Conservation (phyloP, 2,888 invertebrate genomes). For the Nasonovia ribisnigri region DNA sequence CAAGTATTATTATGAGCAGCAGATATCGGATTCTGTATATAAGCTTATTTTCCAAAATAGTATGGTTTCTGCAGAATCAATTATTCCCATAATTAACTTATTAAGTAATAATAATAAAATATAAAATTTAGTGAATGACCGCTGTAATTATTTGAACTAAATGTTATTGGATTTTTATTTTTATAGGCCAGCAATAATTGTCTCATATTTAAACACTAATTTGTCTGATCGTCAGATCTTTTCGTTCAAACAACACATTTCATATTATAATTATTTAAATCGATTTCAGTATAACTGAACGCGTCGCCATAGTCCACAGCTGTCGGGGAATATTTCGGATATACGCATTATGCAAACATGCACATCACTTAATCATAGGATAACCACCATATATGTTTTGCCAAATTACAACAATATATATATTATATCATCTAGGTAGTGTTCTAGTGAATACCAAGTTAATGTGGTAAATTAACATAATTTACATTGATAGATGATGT, state of each 20-base stretch:
- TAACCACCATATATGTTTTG: not conserved
- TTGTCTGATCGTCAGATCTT: not conserved
- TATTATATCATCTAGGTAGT: not conserved
- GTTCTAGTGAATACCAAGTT: not conserved
- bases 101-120: not conserved
- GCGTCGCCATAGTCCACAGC: not conserved
- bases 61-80: not conserved
- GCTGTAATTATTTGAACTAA: not conserved
- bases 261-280: not conserved
- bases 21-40: not conserved
- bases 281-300: not conserved
- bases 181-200: not conserved
- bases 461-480: not conserved
- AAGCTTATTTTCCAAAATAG: not conserved
- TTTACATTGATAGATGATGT: conserved; percentile 31
- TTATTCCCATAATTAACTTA: not conserved
- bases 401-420: not conserved
- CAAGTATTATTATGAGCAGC: not conserved
- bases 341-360: not conserved
- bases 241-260: not conserved
- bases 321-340: not conserved
- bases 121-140: not conserved
- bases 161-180: not conserved
- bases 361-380: conserved; percentile 8
- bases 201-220: not conserved